phyloP scores from a whole-genome alignment of 2,797 vertebrate species.

The Vespertilio murinus region DNA sequence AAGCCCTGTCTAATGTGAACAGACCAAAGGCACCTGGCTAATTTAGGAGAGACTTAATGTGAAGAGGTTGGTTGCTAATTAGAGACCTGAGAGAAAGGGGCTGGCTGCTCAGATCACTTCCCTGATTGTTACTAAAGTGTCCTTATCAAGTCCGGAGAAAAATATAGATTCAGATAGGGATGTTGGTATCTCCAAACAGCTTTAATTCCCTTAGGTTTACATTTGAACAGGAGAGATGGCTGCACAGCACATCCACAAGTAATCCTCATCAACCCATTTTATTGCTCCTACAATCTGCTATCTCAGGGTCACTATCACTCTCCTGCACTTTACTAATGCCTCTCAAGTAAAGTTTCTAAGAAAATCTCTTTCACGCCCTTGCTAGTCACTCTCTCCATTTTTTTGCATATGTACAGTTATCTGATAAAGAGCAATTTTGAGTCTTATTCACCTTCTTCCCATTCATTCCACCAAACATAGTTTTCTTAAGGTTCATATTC shows the following conservation, averaged over 20 bases:
- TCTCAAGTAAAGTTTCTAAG: neutral
- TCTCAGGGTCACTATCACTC: neutral
- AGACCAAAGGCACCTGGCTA: neutral
- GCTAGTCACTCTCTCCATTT: neutral
- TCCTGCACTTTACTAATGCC: neutral
- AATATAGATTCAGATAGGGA: neutral
- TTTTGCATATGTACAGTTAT: neutral
- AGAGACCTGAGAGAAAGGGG: neutral
- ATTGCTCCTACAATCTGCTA: neutral
- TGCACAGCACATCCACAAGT: neutral
- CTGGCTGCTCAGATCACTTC: neutral
- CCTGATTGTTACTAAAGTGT: neutral
- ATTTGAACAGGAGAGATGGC: neutral
- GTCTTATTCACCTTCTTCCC: neutral
- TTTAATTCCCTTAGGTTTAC: neutral
- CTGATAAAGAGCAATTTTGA: neutral
- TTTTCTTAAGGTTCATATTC: conserved; percentile 25
- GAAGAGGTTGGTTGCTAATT: neutral
- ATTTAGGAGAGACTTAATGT: neutral
- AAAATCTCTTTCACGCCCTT: neutral
- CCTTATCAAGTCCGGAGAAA: neutral
- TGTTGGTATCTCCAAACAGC: neutral
- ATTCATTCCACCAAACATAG: neutral
- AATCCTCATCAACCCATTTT: neutral
- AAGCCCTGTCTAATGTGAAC: neutral